phyloP scores from a whole-genome alignment of 2,888 invertebrate species.

The Rhagonycha lutea region DNA sequence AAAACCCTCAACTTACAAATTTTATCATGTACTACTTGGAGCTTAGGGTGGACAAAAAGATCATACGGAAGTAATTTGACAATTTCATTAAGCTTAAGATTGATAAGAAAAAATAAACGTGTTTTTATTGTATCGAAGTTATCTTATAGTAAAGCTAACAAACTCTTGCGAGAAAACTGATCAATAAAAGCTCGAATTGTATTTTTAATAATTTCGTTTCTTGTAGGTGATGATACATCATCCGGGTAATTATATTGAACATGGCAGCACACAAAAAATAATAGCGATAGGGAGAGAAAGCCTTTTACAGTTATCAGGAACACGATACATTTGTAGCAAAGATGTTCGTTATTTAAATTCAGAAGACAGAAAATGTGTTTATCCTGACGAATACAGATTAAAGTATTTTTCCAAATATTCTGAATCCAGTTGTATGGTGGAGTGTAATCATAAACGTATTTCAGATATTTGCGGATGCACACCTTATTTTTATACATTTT shows the following conservation, averaged over 20 bases:
- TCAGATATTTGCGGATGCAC: constrained; percentile 45
- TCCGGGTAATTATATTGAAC: constrained; percentile 25
- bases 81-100: not conserved
- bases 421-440: constrained; percentile 45
- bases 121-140: not conserved
- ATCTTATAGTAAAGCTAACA: not conserved
- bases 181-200: not conserved
- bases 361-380: constrained; percentile 43
- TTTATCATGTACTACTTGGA: not conserved
- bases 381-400: constrained; percentile 35
- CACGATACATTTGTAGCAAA: constrained; percentile 37
- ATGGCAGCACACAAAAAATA: constrained; percentile 26
- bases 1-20: not conserved
- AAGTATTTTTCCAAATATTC: constrained; percentile 43
- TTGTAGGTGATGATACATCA: constrained; percentile 27
- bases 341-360: constrained; percentile 37
- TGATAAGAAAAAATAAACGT: not conserved
- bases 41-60: not conserved
- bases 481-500: constrained; percentile 43
- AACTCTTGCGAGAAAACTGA: not conserved
- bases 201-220: not conserved
- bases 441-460: constrained; percentile 39
- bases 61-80: not conserved
- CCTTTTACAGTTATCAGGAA: constrained; percentile 36
- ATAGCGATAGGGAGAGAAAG: constrained; percentile 26